A percentile compares a stretch with the other conserved stretches of the same genome.
Conservation (phyloP, 2,797 vertebrate genomes). For the Mallotus villosus region DNA sequence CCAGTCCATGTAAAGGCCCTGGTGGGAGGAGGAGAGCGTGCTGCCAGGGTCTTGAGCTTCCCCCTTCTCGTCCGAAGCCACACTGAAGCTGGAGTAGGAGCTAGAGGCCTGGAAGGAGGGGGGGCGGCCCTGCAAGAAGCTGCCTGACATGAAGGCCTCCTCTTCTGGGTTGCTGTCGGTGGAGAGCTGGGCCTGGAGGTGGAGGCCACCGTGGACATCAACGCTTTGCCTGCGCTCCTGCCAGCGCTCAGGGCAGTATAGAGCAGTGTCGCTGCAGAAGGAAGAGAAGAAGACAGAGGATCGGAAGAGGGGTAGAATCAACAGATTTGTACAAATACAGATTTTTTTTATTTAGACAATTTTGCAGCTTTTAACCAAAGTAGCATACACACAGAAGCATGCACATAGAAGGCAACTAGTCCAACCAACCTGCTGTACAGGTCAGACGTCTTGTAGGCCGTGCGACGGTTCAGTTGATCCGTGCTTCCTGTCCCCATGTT, state of each 20-base stretch:
- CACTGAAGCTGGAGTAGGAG: slow-evolving; percentile 94
- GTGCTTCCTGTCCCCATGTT: slow-evolving; percentile 71
- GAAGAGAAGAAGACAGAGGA: too few relatives aligned
- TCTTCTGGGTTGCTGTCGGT: slow-evolving; percentile 86
- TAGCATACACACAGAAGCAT: neutral
- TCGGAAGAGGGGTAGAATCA: too few relatives aligned
- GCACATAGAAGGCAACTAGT: too few relatives aligned
- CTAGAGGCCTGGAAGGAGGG: slow-evolving; percentile 84
- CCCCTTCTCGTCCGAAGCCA: slow-evolving; percentile 84
- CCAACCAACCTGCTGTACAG: slow-evolving; percentile 82
- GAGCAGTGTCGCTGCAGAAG: slow-evolving; percentile 86
- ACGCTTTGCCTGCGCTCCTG: slow-evolving; percentile 83
- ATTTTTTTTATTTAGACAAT: neutral
- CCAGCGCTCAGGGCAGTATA: slow-evolving; percentile 87
- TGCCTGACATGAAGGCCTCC: slow-evolving; percentile 80
- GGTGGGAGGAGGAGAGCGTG: slow-evolving; percentile 88
- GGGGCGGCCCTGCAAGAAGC: slow-evolving; percentile 81
- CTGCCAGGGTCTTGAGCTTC: slow-evolving; percentile 72
- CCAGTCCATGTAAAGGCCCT: slow-evolving; percentile 86
- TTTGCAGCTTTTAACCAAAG: neutral
- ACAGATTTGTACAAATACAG: too few relatives aligned
- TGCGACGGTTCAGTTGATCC: slow-evolving; percentile 75
- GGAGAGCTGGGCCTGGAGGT: slow-evolving; percentile 84
- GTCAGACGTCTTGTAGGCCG: slow-evolving; percentile 83
- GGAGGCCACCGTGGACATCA: slow-evolving; percentile 80